phyloP scores from a whole-genome alignment of 2,797 vertebrate genomes.

The Sebastes melanostomus region DNA sequence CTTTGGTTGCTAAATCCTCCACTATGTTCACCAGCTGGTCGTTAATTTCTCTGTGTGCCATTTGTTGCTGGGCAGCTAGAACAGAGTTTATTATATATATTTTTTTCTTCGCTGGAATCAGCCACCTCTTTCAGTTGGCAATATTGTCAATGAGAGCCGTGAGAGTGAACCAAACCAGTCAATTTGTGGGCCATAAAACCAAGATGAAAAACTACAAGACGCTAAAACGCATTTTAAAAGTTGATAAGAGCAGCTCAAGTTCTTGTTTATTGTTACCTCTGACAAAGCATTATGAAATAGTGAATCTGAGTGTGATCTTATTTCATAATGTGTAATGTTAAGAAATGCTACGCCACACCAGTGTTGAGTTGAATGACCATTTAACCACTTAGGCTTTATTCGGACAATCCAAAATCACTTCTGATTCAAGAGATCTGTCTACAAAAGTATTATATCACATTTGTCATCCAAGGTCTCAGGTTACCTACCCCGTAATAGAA shows the following conservation, averaged over 20 bases:
- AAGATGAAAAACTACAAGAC: neutral
- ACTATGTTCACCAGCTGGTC: neutral
- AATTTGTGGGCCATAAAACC: neutral
- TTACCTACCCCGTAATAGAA: neutral
- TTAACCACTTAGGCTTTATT: slow-evolving; percentile 25
- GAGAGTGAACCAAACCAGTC: neutral
- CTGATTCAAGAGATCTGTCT: neutral
- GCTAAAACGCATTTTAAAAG: neutral
- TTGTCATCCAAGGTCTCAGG: neutral
- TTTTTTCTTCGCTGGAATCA: no score
- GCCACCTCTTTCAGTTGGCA: neutral
- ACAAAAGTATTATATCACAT: slow-evolving; percentile 7
- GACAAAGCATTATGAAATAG: neutral
- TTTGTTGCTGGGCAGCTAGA: neutral
- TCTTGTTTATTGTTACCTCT: neutral
- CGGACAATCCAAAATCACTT: neutral
- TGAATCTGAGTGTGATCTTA: neutral
- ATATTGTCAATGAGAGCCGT: neutral
- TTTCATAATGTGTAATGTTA: neutral
- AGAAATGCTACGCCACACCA: slow-evolving; percentile 10
- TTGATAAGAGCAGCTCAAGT: neutral
- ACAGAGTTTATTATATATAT: neutral
- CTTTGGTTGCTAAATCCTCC: neutral
- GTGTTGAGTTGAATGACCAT: neutral
- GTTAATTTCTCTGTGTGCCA: neutral